These are phyloP conservation scores for Botia kubotai DNA, from an alignment of 2,797 vertebrate species.

Conservation along the genomic window DNA sequence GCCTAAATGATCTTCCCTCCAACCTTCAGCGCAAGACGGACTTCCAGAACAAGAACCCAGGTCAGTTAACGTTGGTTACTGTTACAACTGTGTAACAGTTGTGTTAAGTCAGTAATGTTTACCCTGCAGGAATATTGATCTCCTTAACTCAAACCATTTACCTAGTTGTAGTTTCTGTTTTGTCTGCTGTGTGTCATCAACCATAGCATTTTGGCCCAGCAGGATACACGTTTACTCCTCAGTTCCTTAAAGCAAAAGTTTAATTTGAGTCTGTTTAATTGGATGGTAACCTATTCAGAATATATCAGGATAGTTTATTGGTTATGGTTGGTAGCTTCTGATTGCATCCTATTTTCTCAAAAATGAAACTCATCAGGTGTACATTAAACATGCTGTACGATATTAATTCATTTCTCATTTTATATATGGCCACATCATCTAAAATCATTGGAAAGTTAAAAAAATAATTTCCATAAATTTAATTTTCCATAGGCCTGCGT, in stretches of 20 bases:
- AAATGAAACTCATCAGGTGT: neutral
- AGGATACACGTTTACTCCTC: neutral
- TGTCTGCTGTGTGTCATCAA: slow-evolving; percentile 9
- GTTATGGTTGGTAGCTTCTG: neutral
- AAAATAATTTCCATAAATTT: neutral
- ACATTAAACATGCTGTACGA: neutral
- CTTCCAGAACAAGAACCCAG: slow-evolving; percentile 84
- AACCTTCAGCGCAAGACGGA: slow-evolving; percentile 90
- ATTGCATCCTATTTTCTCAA: neutral
- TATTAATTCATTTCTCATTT: neutral
- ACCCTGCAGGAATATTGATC: neutral
- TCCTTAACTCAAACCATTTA: neutral
- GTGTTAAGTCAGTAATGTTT: neutral
- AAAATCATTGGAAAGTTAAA: neutral
- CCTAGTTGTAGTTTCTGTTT: neutral
- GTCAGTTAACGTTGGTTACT: slow-evolving; percentile 64
- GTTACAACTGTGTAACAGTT: neutral
- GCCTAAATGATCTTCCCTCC: slow-evolving; percentile 92
- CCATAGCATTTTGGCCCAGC: neutral
- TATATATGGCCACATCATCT: neutral
- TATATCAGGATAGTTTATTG: neutral
- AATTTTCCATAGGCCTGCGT: neutral
- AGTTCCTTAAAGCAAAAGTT: neutral
- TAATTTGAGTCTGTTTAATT: neutral
- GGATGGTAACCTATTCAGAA: neutral